Conservation (phyloP, 2,113 vertebrate genomes). For the Boleophthalmus pectinirostris region DNA sequence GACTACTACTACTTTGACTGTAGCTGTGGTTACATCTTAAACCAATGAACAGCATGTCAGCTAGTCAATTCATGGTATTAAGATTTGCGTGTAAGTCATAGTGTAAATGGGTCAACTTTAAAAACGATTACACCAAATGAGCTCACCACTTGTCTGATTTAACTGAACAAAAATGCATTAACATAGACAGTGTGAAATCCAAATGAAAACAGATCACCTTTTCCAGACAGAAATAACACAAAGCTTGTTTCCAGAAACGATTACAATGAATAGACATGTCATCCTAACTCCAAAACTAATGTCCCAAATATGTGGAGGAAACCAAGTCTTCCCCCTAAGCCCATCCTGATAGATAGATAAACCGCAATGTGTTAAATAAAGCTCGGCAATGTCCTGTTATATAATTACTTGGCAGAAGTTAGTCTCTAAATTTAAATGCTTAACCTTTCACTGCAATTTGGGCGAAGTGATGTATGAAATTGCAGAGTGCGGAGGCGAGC, state of each 20-base stretch:
- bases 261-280: not conserved
- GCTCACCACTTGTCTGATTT: not conserved
- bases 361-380: slow-evolving; percentile 9
- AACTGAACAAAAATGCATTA: not conserved
- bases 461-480: slow-evolving; percentile 43
- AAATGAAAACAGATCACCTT: not conserved
- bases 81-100: no score
- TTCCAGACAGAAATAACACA: not conserved
- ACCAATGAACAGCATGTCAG: no score
- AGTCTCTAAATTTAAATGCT: slow-evolving; percentile 37
- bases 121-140: not conserved
- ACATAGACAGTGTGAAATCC: not conserved
- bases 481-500: slow-evolving; percentile 30
- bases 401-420: slow-evolving; percentile 21
- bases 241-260: not conserved
- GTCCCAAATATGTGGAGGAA: not conserved
- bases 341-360: slow-evolving; percentile 8
- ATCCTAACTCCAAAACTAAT: not conserved
- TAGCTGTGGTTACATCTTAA: no score
- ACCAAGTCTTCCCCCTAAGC: not conserved
- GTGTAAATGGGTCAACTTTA: not conserved
- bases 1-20: no score
- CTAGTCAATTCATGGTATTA: no score
- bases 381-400: slow-evolving; percentile 24
- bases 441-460: slow-evolving; percentile 50